Evolutionary conservation across 2,888 invertebrate species (phyloP), one percentile per base, ranked within the genome.

Genomic region (Aphrophora alni): DNA sequence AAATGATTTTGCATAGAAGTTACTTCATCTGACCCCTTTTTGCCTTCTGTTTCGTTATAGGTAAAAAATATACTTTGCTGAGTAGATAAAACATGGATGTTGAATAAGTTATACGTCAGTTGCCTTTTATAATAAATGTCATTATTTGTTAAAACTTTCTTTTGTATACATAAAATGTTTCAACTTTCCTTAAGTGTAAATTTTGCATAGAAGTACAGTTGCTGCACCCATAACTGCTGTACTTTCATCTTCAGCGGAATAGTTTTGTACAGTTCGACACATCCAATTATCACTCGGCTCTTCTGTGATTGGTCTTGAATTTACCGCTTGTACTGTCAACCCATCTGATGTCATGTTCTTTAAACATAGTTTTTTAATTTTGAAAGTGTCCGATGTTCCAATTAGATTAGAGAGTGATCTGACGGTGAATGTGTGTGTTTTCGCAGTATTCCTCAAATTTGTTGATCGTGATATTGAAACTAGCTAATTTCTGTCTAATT

Each of bases 381-480:
- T 75, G 75, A 75, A 75, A 8, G 75, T 59, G 2, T 59, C 75
- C 75, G 27, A 75, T 26, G 25, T 44, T 21, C 75, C 75, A 1
- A 75, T 59, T 12, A 14, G n/a, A n/a, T n/a, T n/a, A n/a, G n/a
- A n/a, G n/a, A n/a, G 69, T 76, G 82, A 84, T 84, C 70, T 82
- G 83, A n/a, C 84, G 76, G 70, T 84, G 82, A 82, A 86, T 84
- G 80, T 85, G 38, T 25, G 85, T 83, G 10, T 82, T 83, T 44
- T 70, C 38, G 26, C 84, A 81, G 76, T 83, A 85, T 78, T 86
- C 85, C 3, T 71, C 72, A 78, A 86, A 86, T 8, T 28, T 2
- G 21, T 78, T 82, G 3, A 81, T 75, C 10, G 84, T 85, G 8
- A 86, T 86, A 7, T 85, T 84, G 33, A 81, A 85, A n/a, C 85